Base-by-base conservation (phyloP, 2,888 invertebrate genomes). In the Sepiola atlantica region DNA sequence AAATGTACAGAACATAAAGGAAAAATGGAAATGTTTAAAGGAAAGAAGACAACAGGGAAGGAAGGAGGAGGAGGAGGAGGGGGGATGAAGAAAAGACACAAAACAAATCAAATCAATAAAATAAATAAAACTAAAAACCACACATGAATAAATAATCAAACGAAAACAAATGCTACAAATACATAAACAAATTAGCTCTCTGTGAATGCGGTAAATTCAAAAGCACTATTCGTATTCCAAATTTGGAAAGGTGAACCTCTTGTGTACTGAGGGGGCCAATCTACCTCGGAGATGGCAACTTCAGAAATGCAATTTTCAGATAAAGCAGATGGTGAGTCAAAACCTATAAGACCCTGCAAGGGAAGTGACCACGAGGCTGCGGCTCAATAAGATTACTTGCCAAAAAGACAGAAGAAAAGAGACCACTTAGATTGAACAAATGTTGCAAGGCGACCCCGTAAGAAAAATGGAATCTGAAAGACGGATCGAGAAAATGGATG, bases 261-360 rank as follows among this genome's bases (percentile, higher is more conserved):
- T 77, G 77, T n/a, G 77, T 77, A 77, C 77, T 77, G 32, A 77
- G n/a, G 4, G 77, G 12, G 77, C 4, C 77, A 77, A n/a, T 77
- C 77, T 77, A 32, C 77, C 77, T 77, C 32, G 77, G 77, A 77
- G 77, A 77, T 77, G 77, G 77, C 77, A 77, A n/a, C 77, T 77
- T 77, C 77, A 77, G 77, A 77, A 77, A 32, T 77, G 77, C 77
- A 77, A 77, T 77, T 77, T 77, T 16, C n/a, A 77, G 77, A 77
- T 77, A 77, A 77, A 77, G n/a, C 77, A 77, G 77, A n/a, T n/a
- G 77, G n/a, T 77, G 77, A 77, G 77, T 77, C 77, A 77, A n/a
- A 77, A 77, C n/a, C n/a, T 32, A n/a, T n/a, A 77, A 77, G 77
- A 77, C 77, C 77, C 77, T 77, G 77, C 77, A 32, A 77, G 77